Evolutionary conservation across 2,888 invertebrate genomes (phyloP).

Genomic region (Stomorhina lunata): DNA sequence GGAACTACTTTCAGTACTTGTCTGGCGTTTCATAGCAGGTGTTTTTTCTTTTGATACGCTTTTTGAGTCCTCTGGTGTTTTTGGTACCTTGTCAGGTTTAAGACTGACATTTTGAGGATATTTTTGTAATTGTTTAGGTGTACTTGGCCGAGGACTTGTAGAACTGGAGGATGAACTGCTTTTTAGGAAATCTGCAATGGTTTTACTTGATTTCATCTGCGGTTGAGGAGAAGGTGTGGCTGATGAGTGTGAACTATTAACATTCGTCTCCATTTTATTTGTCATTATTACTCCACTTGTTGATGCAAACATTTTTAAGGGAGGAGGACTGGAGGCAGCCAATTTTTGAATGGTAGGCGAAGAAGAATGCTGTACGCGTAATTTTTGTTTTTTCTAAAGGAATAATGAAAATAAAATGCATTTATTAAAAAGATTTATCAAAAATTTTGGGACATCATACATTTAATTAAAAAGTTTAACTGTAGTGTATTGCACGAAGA

Average conservation of each 20-base stretch:
- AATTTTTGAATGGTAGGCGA: slow-evolving; percentile 42
- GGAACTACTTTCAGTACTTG: slow-evolving; percentile 42
- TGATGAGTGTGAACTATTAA: slow-evolving; percentile 18
- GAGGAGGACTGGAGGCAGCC: slow-evolving; percentile 46
- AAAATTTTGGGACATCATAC: no score
- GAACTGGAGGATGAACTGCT: slow-evolving; percentile 32
- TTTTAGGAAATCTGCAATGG: slow-evolving; percentile 56
- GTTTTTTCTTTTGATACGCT: slow-evolving; percentile 53
- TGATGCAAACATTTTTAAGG: slow-evolving; percentile 48
- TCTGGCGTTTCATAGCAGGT: slow-evolving; percentile 55
- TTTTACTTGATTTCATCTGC: slow-evolving; percentile 39
- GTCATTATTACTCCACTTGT: slow-evolving; percentile 4
- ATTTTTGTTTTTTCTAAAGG: slow-evolving; percentile 70
- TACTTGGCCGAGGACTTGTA: slow-evolving; percentile 58
- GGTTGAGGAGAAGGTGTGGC: slow-evolving; percentile 24
- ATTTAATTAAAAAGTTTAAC: no score
- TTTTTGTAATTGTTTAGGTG: slow-evolving; percentile 74
- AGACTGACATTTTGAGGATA: slow-evolving; percentile 71
- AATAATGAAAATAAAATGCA: slow-evolving; percentile 5
- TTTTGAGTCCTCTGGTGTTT: slow-evolving; percentile 67
- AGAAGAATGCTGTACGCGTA: slow-evolving; percentile 62
- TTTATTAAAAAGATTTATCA: no score
- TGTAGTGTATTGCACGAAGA: no score
- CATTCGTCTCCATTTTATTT: slow-evolving; percentile 19
- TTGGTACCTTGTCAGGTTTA: slow-evolving; percentile 68